phyloP scores from a whole-genome alignment of 2,797 vertebrate species.

The Melopsittacus undulatus region DNA sequence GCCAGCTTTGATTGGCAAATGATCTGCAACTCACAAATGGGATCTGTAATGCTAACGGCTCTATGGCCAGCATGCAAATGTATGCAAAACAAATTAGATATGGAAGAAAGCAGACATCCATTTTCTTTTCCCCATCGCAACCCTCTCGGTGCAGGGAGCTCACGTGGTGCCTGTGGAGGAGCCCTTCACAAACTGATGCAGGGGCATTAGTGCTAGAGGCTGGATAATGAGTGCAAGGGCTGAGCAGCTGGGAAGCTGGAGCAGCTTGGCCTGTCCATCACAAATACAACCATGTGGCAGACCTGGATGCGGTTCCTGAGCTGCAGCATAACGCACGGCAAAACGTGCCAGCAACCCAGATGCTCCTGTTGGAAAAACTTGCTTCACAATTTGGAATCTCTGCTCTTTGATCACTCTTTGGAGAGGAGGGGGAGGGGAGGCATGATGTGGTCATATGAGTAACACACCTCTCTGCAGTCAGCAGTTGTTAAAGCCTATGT shows the following conservation, averaged over 20 bases:
- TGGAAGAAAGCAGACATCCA: constrained; percentile 9
- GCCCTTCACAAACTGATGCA: neutral
- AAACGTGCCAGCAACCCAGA: constrained; percentile 73
- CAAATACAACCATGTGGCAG: constrained; percentile 70
- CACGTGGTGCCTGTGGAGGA: neutral
- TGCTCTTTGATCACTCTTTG: constrained; percentile 72
- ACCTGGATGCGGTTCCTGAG: constrained; percentile 61
- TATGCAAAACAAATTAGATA: constrained; percentile 39
- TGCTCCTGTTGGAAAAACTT: constrained; percentile 79
- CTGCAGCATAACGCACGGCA: neutral
- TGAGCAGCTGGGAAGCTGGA: constrained; percentile 63
- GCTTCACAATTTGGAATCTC: constrained; percentile 77
- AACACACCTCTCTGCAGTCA: constrained; percentile 51
- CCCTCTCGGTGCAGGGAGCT: neutral
- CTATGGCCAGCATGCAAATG: constrained; percentile 58
- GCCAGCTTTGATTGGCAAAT: constrained; percentile 33
- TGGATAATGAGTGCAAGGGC: neutral
- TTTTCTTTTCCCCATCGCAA: neutral
- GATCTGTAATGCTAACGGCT: neutral
- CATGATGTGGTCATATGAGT: constrained; percentile 49
- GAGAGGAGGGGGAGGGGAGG: constrained; percentile 69
- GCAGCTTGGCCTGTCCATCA: constrained; percentile 57
- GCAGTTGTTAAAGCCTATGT: constrained; percentile 43
- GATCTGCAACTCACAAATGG: constrained; percentile 5
- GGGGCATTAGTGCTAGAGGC: constrained; percentile 18